These are phyloP conservation scores for Drosophila setifemur DNA, from an alignment of 1,140 invertebrate species.

Conservation along the genomic window DNA sequence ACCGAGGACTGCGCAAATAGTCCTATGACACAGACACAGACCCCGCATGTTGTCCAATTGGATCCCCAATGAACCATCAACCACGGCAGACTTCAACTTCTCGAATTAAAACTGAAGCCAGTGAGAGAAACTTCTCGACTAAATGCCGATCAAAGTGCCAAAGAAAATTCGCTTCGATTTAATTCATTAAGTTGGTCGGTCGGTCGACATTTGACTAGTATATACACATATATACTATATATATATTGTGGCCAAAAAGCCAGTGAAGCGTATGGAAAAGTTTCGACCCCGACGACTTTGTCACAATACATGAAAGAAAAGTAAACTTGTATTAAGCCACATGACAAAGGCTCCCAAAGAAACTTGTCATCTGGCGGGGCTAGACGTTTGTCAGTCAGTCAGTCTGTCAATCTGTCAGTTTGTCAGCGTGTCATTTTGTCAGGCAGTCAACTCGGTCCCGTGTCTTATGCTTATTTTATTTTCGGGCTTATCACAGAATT, in stretches of 20 bases:
- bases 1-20: slow-evolving; percentile 32
- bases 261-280: slow-evolving; percentile 21
- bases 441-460: neutral
- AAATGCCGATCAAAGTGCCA: slow-evolving; percentile 71
- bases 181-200: slow-evolving; percentile 60
- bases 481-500: slow-evolving; percentile 61
- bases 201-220: slow-evolving; percentile 19
- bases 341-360: slow-evolving; percentile 33
- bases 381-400: slow-evolving; percentile 58
- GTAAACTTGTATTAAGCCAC: slow-evolving; percentile 41
- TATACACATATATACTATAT: too few relatives aligned
- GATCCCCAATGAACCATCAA: neutral
- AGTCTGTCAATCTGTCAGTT: slow-evolving; percentile 7
- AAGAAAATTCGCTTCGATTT: slow-evolving; percentile 70
- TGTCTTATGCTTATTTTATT: slow-evolving; percentile 67
- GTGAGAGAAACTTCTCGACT: slow-evolving; percentile 53
- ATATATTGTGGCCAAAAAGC: slow-evolving; percentile 19
- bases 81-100: slow-evolving; percentile 51
- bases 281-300: slow-evolving; percentile 30
- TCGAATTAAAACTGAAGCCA: slow-evolving; percentile 59
- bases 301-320: slow-evolving; percentile 45
- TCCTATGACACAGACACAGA: neutral
- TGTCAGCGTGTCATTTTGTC: slow-evolving; percentile 8
- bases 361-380: slow-evolving; percentile 36
- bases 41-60: neutral